phyloP scores from a whole-genome alignment of 1,140 invertebrate species.

The Danaus melanippus region DNA sequence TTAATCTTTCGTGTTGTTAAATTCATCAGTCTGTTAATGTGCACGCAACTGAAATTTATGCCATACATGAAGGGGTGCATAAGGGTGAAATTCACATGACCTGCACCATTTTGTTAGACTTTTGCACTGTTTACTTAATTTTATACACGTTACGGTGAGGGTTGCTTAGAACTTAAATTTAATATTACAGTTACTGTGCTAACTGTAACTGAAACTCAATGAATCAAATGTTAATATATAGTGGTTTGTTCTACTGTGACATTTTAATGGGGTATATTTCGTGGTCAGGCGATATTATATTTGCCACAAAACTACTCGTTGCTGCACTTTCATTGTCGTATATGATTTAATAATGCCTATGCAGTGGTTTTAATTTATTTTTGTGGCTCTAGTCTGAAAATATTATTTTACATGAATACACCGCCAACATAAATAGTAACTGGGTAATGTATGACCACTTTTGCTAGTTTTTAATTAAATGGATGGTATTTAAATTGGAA shows the following conservation, averaged over 20 bases:
- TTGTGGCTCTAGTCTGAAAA: neutral
- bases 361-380: conserved; percentile 18
- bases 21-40: conserved; percentile 13
- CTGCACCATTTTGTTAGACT: no score
- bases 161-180: no score
- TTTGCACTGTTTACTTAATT: no score
- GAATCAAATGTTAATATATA: conserved; percentile 31
- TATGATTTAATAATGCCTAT: conserved; percentile 32
- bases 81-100: neutral
- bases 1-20: conserved; percentile 1
- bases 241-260: conserved; percentile 31
- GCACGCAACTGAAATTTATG: conserved; percentile 19
- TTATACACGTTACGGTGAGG: no score
- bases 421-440: no score
- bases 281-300: conserved; percentile 29
- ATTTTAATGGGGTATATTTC: conserved; percentile 46
- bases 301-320: conserved; percentile 26
- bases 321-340: conserved; percentile 22
- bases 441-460: no score
- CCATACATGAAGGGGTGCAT: conserved; percentile 12
- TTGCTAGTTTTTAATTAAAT: no score
- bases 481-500: no score
- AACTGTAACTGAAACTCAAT: conserved; percentile 23
- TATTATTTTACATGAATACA: no score
- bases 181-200: conserved; percentile 7